Evolutionary conservation across 2,113 vertebrate genomes (phyloP), one percentile per base, ranked within the genome.

Genomic region (Gulo gulo): DNA sequence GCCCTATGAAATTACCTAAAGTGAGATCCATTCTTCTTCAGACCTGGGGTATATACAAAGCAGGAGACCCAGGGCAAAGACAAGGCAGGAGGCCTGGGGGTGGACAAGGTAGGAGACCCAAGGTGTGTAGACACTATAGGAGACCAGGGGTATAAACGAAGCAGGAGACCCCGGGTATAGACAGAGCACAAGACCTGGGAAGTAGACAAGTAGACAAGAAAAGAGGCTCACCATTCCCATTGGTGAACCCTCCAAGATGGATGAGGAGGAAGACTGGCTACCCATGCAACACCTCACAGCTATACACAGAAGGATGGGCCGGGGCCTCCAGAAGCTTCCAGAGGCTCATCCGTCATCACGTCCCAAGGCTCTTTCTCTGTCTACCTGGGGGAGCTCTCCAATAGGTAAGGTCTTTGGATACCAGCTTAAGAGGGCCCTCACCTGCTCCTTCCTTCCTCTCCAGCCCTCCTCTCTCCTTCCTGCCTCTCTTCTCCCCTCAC

Each of bases 351-450:
- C 80, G 23, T 29, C 11, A 55, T 63, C 31, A 26, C 13, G 34
- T 12, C 57, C n/a, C 57, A 42, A 12, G 61, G 16, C 16, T 57
- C 12, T 55, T 42, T 23, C 20, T 31, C 20, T 11, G 24, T 2
- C 55, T 55, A 16, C 69, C 34, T 47, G 36, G 26, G 6, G 0
- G 29, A 61, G 31, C 3, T 67, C 24, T 85, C 34, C 52, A 4
- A 50, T 8, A 50, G 47, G 26, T 34, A 76, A 50, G 47, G n/a
- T 29, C 65, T 67, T 8, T 15, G n/a, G 67, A 69, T 18, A 31
- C 23, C 69, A 45, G 29, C 20, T 10, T 34, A 1, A 5, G 36
- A 0, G 7, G 29, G 2, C 1, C 39, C 69, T 50, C 4, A 4
- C 73, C 31, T 8, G 50, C 21, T 29, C 15, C 18, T 15, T 34